Base-by-base conservation (phyloP, 2,888 invertebrate species). In the Caenorhabditis zanzibari region DNA sequence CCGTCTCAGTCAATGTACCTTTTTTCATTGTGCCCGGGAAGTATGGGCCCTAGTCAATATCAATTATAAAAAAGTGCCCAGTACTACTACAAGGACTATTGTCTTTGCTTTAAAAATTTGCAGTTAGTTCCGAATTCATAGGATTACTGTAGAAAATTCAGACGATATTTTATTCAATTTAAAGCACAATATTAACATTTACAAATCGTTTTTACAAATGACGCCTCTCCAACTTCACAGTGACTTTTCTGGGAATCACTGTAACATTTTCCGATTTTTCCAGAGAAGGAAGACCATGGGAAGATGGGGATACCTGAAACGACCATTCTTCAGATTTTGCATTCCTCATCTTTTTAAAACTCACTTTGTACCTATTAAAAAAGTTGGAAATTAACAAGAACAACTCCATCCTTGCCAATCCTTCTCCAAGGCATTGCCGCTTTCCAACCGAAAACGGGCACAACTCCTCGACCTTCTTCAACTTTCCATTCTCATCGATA, bases 371-470 rank as follows among this genome's bases (percentile, higher is more conserved):
- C 35, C 69, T 54, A 69, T 84, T 75, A 35, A 76, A 68, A 58
- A 84, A 54, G 32, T 84, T 84, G n/a, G 81, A 49, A 19, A 81
- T 58, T 26, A 84, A 64, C 9, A 84, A 32, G 68, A 81, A 84
- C 16, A 84, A 19, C 32, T 84, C 81, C 77, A 84, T 77, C 49
- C 77, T 35, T 0, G 84, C 84, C n/a, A 84, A 56, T 41, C 84
- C 74, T 66, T 84, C 84, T 6, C 84, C 2, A 71, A 61, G 32
- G 74, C 84, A 84, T 35, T 84, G 76, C 16, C 84, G 41, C 49
- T 77, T 76, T 4, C 84, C 84, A 14, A 81, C 58, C 16, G 84
- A 84, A 35, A 84, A 84, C 16, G 84, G 84, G 22, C 74, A 49
- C 24, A 84, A 44, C 52, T 74, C 52, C 10, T 64, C 69, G 16